phyloP scores from a whole-genome alignment of 2,797 vertebrate genomes.

The Hoplostethus mediterraneus region DNA sequence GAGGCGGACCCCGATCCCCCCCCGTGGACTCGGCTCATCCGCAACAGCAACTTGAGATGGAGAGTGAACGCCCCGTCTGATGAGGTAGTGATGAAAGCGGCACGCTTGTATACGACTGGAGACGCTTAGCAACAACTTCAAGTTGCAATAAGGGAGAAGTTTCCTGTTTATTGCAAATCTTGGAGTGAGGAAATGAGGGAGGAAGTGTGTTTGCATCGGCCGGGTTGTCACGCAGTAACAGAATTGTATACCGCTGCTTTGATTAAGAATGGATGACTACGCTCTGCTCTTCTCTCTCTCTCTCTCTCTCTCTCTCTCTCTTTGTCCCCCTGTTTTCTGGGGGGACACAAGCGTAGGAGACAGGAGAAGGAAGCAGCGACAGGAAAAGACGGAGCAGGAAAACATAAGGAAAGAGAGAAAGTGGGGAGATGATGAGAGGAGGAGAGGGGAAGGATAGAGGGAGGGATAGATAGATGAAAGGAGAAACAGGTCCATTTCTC shows the following conservation, averaged over 20 bases:
- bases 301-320: conserved; percentile 39
- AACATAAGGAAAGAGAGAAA: conserved; percentile 22
- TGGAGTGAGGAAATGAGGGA: conserved; percentile 30
- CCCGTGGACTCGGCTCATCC: conserved; percentile 40
- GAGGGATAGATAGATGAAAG: conserved; percentile 28
- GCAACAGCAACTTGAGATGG: conserved; percentile 24
- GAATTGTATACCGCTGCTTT: conserved; percentile 53
- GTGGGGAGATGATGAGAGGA: conserved; percentile 8
- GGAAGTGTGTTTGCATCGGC: conserved; percentile 40
- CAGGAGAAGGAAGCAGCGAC: conserved; percentile 26
- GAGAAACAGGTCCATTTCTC: conserved; percentile 37
- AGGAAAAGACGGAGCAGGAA: conserved; percentile 6
- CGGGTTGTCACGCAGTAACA: conserved; percentile 44
- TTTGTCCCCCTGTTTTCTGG: conserved; percentile 41
- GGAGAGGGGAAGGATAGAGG: background rate
- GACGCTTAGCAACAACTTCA: conserved; percentile 24
- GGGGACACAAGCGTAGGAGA: conserved; percentile 46
- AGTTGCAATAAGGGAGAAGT: conserved; percentile 1
- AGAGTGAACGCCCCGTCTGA: conserved; percentile 48
- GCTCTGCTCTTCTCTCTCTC: conserved; percentile 32
- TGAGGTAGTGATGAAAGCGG: conserved; percentile 45
- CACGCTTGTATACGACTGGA: conserved; percentile 40
- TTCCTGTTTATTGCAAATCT: background rate
- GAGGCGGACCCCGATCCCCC: conserved; percentile 29
- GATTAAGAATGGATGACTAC: conserved; percentile 75